Base-by-base conservation (phyloP, 2,113 vertebrate species). In the Sebastes fasciatus region DNA sequence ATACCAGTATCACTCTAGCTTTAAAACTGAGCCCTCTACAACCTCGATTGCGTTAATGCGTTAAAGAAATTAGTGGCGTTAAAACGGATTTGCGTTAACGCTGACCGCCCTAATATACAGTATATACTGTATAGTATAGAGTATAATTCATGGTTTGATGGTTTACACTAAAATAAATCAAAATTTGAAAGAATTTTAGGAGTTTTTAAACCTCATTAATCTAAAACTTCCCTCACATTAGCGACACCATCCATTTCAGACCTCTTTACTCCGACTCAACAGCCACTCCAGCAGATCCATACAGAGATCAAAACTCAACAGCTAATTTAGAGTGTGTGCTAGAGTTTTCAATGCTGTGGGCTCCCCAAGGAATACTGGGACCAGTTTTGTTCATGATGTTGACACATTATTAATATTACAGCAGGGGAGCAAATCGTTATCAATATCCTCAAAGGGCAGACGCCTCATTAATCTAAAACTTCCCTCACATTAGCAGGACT, bases 391-490 rank as follows among this genome's bases (percentile, higher is more conserved):
- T 88, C 58, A 34, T 77, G 87, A 79, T 86, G 82, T 87, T 89
- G 82, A 89, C 90, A 71, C 76, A 87, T 92, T 90, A 88, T 83
- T 82, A 91, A 91, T 85, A 88, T 86, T 86, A 82, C 72, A 88
- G 86, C 79, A 80, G 73, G 83, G 82, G 74, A 80, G 75, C 80
- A 91, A 92, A 93, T 94, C 74, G 43, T 90, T 94, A 94, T 94
- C 92, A 92, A 94, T 95, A 92, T 76, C 85, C 89, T 93, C 85
- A 89, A 85, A 91, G 81, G 89, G 84, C 87, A 89, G 77, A 86
- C 77, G 67, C 75, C 86, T 88, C 89, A 88, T 95, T 93, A 93
- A 92, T 94, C 90, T 93, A 86, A 91, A 91, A 92, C 89, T 91
- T 93, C 87, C 83, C 74, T 87, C 84, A 82, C 92, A 91, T 92